phyloP scores from a whole-genome alignment of 2,113 vertebrate genomes.

The Redunca redunca region DNA sequence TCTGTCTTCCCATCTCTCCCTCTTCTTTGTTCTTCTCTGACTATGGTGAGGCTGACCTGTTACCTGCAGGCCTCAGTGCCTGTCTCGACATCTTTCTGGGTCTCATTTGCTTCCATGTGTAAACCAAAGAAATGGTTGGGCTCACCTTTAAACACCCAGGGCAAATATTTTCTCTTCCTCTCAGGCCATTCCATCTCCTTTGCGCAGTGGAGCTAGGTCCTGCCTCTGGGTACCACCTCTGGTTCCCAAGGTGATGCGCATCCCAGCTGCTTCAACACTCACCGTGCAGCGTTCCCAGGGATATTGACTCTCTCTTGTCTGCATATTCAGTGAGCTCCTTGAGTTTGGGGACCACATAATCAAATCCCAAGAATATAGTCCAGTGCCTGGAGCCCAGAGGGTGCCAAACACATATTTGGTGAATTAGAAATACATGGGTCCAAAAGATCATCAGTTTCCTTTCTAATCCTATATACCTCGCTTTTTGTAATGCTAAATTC shows the following conservation, averaged over 20 bases:
- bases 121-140: not conserved
- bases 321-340: not conserved
- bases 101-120: not conserved
- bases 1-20: fast-evolving
- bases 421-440: not conserved
- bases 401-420: no score
- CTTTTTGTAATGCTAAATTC: not conserved
- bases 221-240: not conserved
- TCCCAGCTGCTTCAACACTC: fast-evolving
- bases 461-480: not conserved
- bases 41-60: fast-evolving
- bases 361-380: not conserved
- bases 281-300: fast-evolving
- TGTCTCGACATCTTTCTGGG: not conserved
- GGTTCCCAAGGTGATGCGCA: fast-evolving
- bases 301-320: not conserved
- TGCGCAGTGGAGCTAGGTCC: fast-evolving
- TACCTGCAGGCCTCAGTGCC: not conserved
- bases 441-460: not conserved
- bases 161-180: not conserved
- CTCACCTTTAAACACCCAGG: not conserved
- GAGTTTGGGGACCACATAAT: not conserved
- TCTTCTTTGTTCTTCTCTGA: not conserved
- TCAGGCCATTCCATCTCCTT: fast-evolving
- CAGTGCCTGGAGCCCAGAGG: not conserved